phyloP scores from a whole-genome alignment of 2,888 invertebrate genomes.

The Pollenia angustigena region DNA sequence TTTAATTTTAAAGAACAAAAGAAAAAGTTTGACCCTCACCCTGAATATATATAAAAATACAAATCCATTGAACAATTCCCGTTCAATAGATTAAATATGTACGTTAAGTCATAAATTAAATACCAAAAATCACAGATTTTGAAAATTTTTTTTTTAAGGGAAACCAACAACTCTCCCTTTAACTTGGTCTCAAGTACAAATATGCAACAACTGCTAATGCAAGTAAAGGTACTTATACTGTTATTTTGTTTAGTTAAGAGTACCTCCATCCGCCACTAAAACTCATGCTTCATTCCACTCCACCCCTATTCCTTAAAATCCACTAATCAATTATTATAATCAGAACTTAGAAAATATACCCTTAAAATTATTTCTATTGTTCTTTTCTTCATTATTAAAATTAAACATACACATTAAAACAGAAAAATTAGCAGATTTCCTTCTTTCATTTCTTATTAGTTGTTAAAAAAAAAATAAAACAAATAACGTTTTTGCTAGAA shows the following conservation, averaged over 20 bases:
- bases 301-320: not conserved
- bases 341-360: conserved; percentile 27
- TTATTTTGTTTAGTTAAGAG: conserved; percentile 5
- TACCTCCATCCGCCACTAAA: conserved; percentile 8
- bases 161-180: too few species aligned
- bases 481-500: not conserved
- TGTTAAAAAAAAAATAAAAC: conserved; percentile 36
- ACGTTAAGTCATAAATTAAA: too few species aligned
- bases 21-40: not conserved
- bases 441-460: not conserved
- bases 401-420: not conserved
- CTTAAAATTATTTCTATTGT: conserved; percentile 46
- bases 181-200: too few species aligned
- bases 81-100: too few species aligned
- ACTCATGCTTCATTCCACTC: not conserved
- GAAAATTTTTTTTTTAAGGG: too few species aligned
- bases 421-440: conserved; percentile 57
- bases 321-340: conserved; percentile 66
- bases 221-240: not conserved
- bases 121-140: too few species aligned
- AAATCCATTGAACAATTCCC: too few species aligned
- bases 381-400: conserved; percentile 1
- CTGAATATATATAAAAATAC: too few species aligned
- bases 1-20: not conserved
- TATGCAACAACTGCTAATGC: conserved; percentile 17